Evolutionary conservation across 1,140 invertebrate species (phyloP).

Genomic region (Heliconius congener): DNA sequence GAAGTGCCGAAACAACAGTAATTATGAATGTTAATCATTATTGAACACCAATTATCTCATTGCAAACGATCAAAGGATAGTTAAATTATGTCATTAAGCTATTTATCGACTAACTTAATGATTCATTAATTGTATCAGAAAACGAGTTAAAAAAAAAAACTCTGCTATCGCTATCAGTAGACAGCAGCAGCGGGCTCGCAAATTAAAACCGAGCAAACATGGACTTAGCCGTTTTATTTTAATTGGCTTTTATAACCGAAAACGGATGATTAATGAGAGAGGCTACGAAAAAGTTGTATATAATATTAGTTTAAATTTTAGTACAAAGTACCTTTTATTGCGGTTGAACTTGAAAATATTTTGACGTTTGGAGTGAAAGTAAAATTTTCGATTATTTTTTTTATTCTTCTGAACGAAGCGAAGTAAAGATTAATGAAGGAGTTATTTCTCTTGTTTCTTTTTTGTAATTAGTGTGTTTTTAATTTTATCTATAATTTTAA

Average conservation of each 20-base stretch:
- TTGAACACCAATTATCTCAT: not conserved
- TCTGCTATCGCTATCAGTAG: conserved; percentile 20
- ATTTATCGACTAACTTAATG: not conserved
- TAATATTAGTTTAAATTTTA: conserved; percentile 15
- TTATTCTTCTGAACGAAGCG: not conserved
- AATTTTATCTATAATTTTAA: not conserved
- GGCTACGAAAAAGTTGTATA: conserved; percentile 12
- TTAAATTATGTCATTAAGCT: not conserved
- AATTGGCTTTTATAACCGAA: conserved; percentile 34
- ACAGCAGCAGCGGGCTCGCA: conserved; percentile 13
- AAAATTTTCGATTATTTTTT: not conserved
- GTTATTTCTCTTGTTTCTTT: not conserved
- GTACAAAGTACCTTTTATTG: conserved; percentile 2
- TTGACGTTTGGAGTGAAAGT: conserved; percentile 9
- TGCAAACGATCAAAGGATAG: not conserved
- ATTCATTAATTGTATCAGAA: conserved; percentile 7
- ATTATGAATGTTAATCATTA: no score
- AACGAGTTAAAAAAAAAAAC: conserved; percentile 3
- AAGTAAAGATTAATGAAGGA: not conserved
- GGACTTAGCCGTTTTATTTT: conserved; percentile 21
- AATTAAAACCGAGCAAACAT: conserved; percentile 29
- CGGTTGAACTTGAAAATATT: conserved; percentile 16
- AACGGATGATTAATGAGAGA: conserved; percentile 30
- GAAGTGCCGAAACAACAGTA: no score
- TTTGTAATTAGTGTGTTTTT: not conserved